Evolutionary conservation across 23 tunicate species (phyloP), one percentile per base, ranked within the genome.

Genomic region (Pegea sp.): DNA sequence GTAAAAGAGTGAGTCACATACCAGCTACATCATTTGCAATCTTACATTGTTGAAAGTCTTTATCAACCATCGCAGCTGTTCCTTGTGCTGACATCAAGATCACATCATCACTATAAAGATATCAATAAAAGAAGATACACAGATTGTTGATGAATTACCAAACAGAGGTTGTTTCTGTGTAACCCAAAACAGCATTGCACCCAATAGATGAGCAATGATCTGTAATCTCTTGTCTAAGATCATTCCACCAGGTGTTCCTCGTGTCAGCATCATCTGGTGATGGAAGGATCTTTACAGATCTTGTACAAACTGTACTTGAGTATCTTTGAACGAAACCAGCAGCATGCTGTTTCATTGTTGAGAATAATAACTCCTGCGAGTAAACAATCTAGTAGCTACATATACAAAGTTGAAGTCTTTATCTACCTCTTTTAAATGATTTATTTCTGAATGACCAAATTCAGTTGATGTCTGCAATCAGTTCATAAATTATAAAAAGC

Each of bases 121-220:
- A 24, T 8, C 23, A 44, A 27, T 6, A 24, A 7, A 24, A 13
- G 6, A 56, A 56, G 25, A 6, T 56, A 25, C 46, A 38, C 13
- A 38, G 46, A 38, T 8, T 11, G 11, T 11, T 38, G n/a, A n/a
- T n/a, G n/a, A 8, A 19, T 62, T 34, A 78, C 92, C 93, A 80
- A 51, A 80, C 72, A 8, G 80, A 59, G 1, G 80, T 66, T 5
- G 54, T 26, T 55, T 80, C 93, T 30, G 38, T 64, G 49, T 80
- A 80, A 22, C 93, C 93, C 24, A 72, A 38, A 46, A 80, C 78
- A 44, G 80, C 78, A 55, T 80, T 80, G 60, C 93, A 80, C 16
- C 53, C 54, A 21, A 80, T 62, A 3, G 70, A 69, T 0, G 26
- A 55, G 29, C 81, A 71, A 56, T 80, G 78, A 24, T 72, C 38